These are phyloP conservation scores for Allophyes oxyacanthae DNA, from an alignment of 2,888 invertebrate species.

Conservation along the genomic window DNA sequence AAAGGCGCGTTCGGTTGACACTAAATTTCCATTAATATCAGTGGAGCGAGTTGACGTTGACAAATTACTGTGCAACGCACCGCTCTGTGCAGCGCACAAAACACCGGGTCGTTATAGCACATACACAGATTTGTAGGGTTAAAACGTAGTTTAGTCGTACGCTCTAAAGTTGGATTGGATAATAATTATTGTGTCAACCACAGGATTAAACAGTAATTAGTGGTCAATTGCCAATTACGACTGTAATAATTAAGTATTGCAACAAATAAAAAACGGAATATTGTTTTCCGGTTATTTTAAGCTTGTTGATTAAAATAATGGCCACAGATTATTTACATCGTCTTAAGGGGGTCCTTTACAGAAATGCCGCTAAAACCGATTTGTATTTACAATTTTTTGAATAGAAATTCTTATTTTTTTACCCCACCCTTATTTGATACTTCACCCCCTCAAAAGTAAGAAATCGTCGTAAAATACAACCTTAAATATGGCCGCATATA, in stretches of 20 bases:
- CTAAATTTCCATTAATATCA: constrained; percentile 81
- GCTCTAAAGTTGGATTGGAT: constrained; percentile 23
- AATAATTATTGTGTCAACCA: not conserved
- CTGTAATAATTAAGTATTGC: not conserved
- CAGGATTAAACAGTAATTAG: constrained; percentile 24
- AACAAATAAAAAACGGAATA: too few relatives aligned
- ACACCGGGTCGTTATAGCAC: constrained; percentile 48
- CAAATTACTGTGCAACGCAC: constrained; percentile 71
- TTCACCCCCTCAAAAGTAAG: too few relatives aligned
- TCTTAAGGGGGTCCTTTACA: too few relatives aligned
- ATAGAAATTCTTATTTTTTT: too few relatives aligned
- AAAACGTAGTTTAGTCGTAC: constrained; percentile 33
- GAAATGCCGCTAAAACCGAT: too few relatives aligned
- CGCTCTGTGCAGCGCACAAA: constrained; percentile 40
- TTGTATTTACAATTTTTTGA: too few relatives aligned
- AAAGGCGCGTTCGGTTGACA: constrained; percentile 74
- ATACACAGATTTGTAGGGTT: constrained; percentile 49
- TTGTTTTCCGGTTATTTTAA: too few relatives aligned
- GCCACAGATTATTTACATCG: too few relatives aligned
- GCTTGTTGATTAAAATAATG: too few relatives aligned
- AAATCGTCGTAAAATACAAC: too few relatives aligned
- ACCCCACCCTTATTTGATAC: too few relatives aligned
- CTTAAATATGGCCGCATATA: too few relatives aligned
- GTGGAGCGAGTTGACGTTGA: constrained; percentile 72
- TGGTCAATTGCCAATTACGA: constrained; percentile 21